A percentile compares a stretch with the other conserved stretches of the same genome.
Evolutionary conservation across 2,113 vertebrate genomes (phyloP).

Genomic region (Atherinomorus stipes): DNA sequence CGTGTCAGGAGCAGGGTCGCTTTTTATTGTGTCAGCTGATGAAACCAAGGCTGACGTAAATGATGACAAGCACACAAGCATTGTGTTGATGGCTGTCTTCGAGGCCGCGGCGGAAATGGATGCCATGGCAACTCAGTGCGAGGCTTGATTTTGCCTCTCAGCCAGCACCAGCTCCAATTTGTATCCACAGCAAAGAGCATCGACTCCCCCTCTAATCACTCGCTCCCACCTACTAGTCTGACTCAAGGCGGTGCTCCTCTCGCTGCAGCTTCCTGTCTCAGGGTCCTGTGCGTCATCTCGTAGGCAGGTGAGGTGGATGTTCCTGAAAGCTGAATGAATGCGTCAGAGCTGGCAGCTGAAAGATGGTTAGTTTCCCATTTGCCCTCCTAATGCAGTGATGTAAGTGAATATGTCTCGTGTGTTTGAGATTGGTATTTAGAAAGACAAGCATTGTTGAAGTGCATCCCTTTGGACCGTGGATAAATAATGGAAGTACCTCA

Average conservation of each 20-base stretch:
- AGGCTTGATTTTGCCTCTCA: slow-evolving; percentile 32
- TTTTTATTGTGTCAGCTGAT: slow-evolving; percentile 45
- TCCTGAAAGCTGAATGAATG: slow-evolving; percentile 32
- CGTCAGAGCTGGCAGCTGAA: slow-evolving; percentile 21
- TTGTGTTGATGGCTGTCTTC: slow-evolving; percentile 29
- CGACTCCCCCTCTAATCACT: slow-evolving; percentile 28
- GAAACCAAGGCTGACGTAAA: slow-evolving; percentile 48
- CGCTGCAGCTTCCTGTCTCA: slow-evolving; percentile 9
- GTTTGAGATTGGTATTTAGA: neutral
- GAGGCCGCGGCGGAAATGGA: slow-evolving; percentile 48
- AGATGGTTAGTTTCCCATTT: neutral
- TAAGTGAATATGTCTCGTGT: neutral
- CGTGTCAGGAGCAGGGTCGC: slow-evolving; percentile 19
- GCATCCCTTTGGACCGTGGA: slow-evolving; percentile 19
- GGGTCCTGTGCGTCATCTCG: slow-evolving; percentile 49
- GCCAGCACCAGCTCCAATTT: slow-evolving; percentile 19
- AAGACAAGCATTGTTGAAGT: slow-evolving; percentile 11
- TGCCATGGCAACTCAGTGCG: slow-evolving; percentile 64
- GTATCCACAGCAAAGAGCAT: slow-evolving; percentile 42
- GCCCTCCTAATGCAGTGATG: neutral
- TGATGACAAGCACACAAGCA: slow-evolving; percentile 34
- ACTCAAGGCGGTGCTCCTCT: slow-evolving; percentile 30
- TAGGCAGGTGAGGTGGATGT: slow-evolving; percentile 51
- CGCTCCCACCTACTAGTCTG: slow-evolving; percentile 36
- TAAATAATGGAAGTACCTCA: slow-evolving; percentile 31